Evolutionary conservation across 2,797 vertebrate species (phyloP), one percentile per base, ranked within the genome.

Genomic region (Trichosurus vulpecula): DNA sequence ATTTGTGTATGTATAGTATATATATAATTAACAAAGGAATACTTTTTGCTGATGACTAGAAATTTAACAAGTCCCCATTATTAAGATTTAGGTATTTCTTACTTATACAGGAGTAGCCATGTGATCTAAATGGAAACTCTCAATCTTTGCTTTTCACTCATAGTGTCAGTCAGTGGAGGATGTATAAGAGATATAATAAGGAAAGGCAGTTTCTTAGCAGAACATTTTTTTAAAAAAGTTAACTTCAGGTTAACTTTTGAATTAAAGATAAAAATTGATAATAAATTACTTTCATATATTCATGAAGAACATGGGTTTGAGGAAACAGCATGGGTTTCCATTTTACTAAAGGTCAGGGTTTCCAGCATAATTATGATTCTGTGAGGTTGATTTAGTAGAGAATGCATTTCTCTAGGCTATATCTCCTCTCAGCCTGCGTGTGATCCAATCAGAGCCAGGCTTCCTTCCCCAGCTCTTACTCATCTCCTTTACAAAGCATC

Each of bases 331-430:
- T 13, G 19, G 8, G 11, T 6, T 47, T 8, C 81, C 41, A 61
- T 35, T 57, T 94, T 91, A 91, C 52, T n/a, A 66, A 66, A 94
- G 90, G 57, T 51, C 1, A 8, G 66, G 58, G 0, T 13, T 74
- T 90, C 92, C 57, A 81, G 13, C 22, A 52, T 81, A 51, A 92
- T 92, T 94, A 66, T n/a, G 54, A 91, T 93, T 93, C 91, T n/a
- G 3, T 31, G 35, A 90, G 54, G 90, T 95, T 94, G 91, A 35
- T 41, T 92, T 93, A 53, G 61, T 81, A 54, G 51, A 93, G 14
- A 25, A 14, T 30, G 90, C 89, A 91, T 22, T 53, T 41, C 14
- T 47, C 3, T 51, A 3, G 58, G 25, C 29, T 91, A 8, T 35
- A n/a, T 1, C 10, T 81, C 10, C 90, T 52, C 4, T 56, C 54